Evolutionary conservation across 1,140 invertebrate genomes (phyloP).

Genomic region (Drosophila sturtevanti): DNA sequence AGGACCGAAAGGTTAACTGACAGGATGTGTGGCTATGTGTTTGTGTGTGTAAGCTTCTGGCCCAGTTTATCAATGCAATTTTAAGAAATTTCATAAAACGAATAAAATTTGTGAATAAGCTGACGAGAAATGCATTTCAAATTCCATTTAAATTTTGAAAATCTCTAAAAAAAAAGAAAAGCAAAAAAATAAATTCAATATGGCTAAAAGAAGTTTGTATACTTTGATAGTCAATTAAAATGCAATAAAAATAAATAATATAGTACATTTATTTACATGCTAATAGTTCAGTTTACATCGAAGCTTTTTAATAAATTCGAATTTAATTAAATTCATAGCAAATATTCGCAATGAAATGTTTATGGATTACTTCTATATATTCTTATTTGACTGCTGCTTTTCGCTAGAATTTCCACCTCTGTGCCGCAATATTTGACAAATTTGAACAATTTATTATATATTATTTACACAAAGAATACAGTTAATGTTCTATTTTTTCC

Average conservation of each 20-base stretch:
- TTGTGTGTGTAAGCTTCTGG: not conserved
- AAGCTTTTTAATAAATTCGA: not conserved
- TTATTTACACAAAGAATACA: too few relatives aligned
- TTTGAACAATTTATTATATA: not conserved
- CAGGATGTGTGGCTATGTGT: not conserved
- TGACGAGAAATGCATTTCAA: slow-evolving; percentile 11
- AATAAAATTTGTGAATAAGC: not conserved
- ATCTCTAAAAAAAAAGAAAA: not conserved
- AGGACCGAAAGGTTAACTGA: not conserved
- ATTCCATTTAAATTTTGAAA: slow-evolving; percentile 14
- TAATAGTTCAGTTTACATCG: not conserved
- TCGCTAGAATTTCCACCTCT: not conserved
- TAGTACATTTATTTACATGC: slow-evolving; percentile 3
- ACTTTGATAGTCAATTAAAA: slow-evolving; percentile 17
- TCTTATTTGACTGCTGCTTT: not conserved
- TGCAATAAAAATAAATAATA: slow-evolving; percentile 20
- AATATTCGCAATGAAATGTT: not conserved
- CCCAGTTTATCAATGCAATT: not conserved
- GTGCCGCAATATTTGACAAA: not conserved
- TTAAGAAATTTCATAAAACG: not conserved
- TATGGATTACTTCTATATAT: not conserved
- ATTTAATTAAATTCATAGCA: slow-evolving; percentile 13
- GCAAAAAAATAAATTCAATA: not conserved
- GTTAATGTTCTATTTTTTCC: too few relatives aligned
- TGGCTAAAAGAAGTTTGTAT: not conserved